A percentile compares a stretch with the other conserved stretches of the same genome.
phyloP scores from a whole-genome alignment of 2,888 invertebrate genomes.

The Diadromus collaris region DNA sequence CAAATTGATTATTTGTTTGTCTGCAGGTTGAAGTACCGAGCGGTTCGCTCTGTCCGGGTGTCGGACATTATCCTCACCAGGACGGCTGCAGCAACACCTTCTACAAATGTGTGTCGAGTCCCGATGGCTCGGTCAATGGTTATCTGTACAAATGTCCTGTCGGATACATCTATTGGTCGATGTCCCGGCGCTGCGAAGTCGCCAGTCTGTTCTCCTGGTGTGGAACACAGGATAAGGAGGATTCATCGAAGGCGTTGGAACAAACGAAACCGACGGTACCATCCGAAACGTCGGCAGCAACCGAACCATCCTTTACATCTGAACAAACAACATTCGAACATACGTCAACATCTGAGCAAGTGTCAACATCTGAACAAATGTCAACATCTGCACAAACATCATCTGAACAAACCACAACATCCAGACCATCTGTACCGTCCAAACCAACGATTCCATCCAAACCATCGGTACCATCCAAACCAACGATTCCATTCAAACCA shows the following conservation, averaged over 20 bases:
- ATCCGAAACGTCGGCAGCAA: background rate
- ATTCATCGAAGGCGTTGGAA: background rate
- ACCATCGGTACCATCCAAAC: too few species aligned
- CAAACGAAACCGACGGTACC: background rate
- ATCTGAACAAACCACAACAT: too few species aligned
- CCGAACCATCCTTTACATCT: background rate
- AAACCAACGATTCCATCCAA: too few species aligned
- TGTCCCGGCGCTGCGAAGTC: conserved; percentile 87
- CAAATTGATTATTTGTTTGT: conserved; percentile 72
- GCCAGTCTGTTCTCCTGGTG: conserved; percentile 83
- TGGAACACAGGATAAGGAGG: conserved; percentile 24
- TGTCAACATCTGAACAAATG: too few species aligned
- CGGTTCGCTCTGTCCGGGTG: conserved; percentile 83
- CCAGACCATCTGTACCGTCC: too few species aligned
- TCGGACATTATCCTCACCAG: conserved; percentile 85
- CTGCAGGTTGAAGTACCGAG: conserved; percentile 84
- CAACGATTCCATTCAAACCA: too few species aligned
- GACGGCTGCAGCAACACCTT: conserved; percentile 85
- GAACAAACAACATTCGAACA: too few species aligned
- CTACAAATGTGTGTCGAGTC: conserved; percentile 84
- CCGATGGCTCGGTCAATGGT: conserved; percentile 82
- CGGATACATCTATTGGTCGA: conserved; percentile 87
- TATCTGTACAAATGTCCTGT: conserved; percentile 87
- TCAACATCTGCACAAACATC: too few species aligned
- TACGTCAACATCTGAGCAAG: too few species aligned